Conservation (phyloP, 2,113 vertebrate genomes). For the Gymnorhina tibicen region DNA sequence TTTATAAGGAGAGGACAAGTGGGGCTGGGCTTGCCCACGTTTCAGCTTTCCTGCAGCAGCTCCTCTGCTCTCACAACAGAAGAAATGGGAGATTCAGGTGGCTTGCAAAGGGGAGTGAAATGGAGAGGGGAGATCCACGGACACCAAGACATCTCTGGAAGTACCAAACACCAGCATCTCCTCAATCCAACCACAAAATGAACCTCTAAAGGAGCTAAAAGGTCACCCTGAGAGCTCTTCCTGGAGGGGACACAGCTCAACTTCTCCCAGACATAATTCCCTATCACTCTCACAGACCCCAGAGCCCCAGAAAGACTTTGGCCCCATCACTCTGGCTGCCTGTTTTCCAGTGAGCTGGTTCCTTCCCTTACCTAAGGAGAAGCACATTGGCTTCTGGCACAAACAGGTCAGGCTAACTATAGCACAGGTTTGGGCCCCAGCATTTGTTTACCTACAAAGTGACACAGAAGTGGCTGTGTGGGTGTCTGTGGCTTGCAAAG, state of each 20-base stretch:
- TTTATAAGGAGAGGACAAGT: not conserved
- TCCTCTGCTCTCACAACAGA: not conserved
- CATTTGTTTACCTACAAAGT: conserved; percentile 30
- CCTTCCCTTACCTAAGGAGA: not conserved
- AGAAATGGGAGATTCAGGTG: not conserved
- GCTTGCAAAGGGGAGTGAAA: not conserved
- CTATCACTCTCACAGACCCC: not conserved
- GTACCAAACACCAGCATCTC: not conserved
- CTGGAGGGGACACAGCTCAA: not conserved
- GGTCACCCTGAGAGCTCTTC: not conserved
- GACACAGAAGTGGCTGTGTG: not conserved
- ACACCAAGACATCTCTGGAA: not conserved
- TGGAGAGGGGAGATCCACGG: fast-evolving
- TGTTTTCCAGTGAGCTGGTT: conserved; percentile 52
- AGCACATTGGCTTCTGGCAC: conserved; percentile 30
- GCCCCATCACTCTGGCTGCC: not conserved
- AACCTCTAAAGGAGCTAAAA: not conserved
- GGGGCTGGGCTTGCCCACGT: fast-evolving
- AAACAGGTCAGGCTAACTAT: conserved; percentile 55
- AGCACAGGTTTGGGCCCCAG: not conserved
- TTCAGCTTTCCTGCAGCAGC: not conserved
- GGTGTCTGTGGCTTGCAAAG: conserved; percentile 13
- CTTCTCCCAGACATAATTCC: not conserved
- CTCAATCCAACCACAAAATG: not conserved
- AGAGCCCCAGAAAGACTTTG: not conserved